These are phyloP conservation scores for Megalops atlanticus DNA, from an alignment of 2,113 vertebrate genomes.

Conservation along the genomic window DNA sequence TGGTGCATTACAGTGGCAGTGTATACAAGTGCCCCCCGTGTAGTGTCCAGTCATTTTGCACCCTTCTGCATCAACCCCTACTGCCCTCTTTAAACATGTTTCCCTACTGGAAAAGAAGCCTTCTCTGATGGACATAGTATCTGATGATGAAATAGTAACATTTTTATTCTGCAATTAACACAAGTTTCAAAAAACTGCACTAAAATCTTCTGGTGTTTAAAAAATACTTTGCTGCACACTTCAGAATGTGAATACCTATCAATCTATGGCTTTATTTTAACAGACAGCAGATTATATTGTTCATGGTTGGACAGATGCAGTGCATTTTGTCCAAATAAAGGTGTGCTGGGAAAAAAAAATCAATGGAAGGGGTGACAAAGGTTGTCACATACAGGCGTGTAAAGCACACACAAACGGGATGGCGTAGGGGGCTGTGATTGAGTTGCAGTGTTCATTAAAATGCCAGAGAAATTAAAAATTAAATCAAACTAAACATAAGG, in stretches of 20 bases:
- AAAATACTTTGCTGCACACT: neutral
- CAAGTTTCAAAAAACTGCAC: slow-evolving; percentile 8
- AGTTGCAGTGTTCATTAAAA: neutral
- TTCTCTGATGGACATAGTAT: neutral
- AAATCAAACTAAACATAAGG: slow-evolving; percentile 7
- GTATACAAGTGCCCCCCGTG: neutral
- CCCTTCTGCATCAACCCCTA: neutral
- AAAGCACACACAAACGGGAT: slow-evolving; percentile 24
- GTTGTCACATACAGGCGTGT: slow-evolving; percentile 5
- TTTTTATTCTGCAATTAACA: slow-evolving; percentile 20
- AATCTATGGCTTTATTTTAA: slow-evolving; percentile 1
- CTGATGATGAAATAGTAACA: no score
- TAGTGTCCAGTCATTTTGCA: neutral
- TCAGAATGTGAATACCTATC: neutral
- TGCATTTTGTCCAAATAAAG: neutral
- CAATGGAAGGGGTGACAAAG: neutral
- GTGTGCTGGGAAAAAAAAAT: neutral
- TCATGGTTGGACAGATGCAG: neutral
- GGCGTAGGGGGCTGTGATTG: neutral
- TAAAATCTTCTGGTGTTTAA: neutral
- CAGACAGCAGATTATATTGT: neutral
- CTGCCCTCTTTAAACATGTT: neutral
- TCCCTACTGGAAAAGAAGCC: neutral
- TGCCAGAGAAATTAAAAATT: neutral
- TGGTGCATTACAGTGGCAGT: slow-evolving; percentile 7